Evolutionary conservation across 2,113 vertebrate genomes (phyloP).

Genomic region (Myodes glareolus): DNA sequence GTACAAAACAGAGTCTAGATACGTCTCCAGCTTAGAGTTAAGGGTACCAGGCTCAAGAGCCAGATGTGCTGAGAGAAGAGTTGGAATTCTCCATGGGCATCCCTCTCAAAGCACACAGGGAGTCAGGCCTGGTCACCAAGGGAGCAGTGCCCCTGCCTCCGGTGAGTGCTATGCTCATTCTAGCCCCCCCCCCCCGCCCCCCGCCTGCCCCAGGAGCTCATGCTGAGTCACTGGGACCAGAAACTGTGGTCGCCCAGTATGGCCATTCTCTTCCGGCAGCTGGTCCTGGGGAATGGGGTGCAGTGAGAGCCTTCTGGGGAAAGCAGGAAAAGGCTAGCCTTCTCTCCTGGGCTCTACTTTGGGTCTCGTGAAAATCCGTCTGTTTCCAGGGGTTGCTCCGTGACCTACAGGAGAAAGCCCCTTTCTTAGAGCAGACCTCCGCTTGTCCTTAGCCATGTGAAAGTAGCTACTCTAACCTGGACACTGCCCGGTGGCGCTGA

Average conservation of each 20-base stretch:
- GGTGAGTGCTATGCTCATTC: neutral
- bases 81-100: neutral
- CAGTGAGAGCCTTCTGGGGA: rapidly evolving
- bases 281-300: neutral
- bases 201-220: rapidly evolving
- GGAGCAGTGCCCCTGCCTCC: rapidly evolving
- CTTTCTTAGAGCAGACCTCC: neutral
- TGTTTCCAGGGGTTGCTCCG: neutral
- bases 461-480: neutral
- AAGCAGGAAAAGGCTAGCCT: neutral
- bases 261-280: neutral
- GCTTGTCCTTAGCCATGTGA: neutral
- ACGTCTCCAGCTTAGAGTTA: neutral
- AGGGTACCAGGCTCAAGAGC: neutral
- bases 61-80: neutral
- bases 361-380: neutral
- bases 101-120: rapidly evolving
- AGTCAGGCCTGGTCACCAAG: neutral
- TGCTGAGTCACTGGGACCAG: neutral
- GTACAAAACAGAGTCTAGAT: neutral
- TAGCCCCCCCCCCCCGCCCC: neutral
- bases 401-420: neutral
- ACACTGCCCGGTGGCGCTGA: neutral
- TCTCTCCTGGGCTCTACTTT: neutral
- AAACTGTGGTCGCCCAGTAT: rapidly evolving